Evolutionary conservation across 2,888 invertebrate species (phyloP), one percentile per base, ranked within the genome.

Genomic region (Agelastica alni): DNA sequence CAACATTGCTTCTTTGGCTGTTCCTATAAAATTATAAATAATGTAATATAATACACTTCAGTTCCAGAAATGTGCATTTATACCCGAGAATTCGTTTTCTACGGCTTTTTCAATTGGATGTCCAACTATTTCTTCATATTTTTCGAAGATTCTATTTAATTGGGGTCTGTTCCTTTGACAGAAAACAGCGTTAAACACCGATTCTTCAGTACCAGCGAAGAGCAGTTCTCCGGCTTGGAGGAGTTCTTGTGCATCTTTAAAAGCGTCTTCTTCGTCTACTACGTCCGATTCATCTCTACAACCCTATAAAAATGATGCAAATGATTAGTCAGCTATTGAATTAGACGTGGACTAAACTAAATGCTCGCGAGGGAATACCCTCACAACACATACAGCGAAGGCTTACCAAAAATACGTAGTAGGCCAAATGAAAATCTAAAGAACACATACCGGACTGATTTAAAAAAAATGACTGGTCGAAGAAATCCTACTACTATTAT

Each of bases 231-330:
- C 92, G 53, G 92, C 92, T 77, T 86, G 83, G 5, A 91, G 79
- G 62, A 93, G 79, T 70, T 84, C 85, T 74, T 88, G 86, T 9
- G 95, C 95, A 77, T 96, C 95, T 66, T 85, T 81, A 61, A 88
- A 83, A 9, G 95, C 96, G 55, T 78, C 80, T 16, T 81, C 82
- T 47, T 82, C 82, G 75, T 96, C 88, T 2, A 86, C 82, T 12
- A 85, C 81, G 68, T 86, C 85, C 53, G 87, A 86, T 78, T 96
- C 96, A 72, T 91, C 85, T 68, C 94, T 80, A 70, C 88, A 86
- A 36, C 87, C 90, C 86, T 87, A 42, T 34, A 66, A 63, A 9
- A n/a, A n/a, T n/a, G n/a, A n/a, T n/a, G n/a, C n/a, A n/a, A n/a
- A n/a, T n/a, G n/a, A n/a, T n/a, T n/a, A n/a, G n/a, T n/a, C n/a